Percentiles rank a stretch among this genome's conserved stretches.
phyloP scores from a whole-genome alignment of 2,888 invertebrate genomes.

The Phytoseiulus persimilis region DNA sequence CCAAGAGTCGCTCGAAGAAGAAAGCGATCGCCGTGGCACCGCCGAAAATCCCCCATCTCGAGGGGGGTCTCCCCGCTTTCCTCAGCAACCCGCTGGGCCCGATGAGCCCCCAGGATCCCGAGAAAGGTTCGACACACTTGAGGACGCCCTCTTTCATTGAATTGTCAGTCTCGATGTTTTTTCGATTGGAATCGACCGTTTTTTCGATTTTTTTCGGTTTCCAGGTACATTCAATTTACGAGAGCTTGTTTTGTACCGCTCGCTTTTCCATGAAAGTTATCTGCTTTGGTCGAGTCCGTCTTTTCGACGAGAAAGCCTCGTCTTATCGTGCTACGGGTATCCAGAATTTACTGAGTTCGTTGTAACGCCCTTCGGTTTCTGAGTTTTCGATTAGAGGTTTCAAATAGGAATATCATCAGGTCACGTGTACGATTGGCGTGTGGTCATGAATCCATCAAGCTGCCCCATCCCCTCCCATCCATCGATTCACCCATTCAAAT shows the following conservation, averaged over 20 bases:
- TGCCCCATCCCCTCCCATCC: not conserved
- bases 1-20: constrained; percentile 55
- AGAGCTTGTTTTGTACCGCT: not conserved
- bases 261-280: too few species aligned
- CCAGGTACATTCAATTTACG: not conserved
- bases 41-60: constrained; percentile 65
- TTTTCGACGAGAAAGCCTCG: too few species aligned
- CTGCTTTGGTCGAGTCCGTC: too few species aligned
- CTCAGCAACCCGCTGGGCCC: constrained; percentile 43
- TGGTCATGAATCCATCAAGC: too few species aligned
- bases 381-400: too few species aligned
- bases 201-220: not conserved
- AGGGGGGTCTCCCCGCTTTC: constrained; percentile 50
- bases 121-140: constrained; percentile 49
- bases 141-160: not conserved
- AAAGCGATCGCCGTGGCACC: constrained; percentile 76
- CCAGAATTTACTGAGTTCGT: too few species aligned
- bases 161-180: not conserved
- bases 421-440: too few species aligned
- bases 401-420: too few species aligned
- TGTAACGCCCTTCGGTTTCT: too few species aligned
- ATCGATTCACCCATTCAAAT: not conserved
- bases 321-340: too few species aligned
- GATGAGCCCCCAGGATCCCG: constrained; percentile 44
- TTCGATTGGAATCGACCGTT: not conserved